These are phyloP conservation scores for Gasteruption jaculator DNA, from an alignment of 2,888 invertebrate genomes.

Conservation along the genomic window DNA sequence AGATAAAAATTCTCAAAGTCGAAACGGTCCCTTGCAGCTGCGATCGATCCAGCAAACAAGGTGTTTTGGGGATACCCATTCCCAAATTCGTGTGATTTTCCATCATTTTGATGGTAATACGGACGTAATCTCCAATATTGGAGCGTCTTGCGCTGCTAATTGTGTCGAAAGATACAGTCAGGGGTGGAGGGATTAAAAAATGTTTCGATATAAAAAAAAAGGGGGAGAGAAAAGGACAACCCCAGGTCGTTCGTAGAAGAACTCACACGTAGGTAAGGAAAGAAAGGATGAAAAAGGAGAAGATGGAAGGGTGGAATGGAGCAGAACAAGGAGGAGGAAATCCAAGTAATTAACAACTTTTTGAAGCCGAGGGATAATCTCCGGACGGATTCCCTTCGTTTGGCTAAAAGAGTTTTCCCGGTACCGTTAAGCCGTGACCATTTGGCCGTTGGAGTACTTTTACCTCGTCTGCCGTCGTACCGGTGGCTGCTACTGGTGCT, in stretches of 20 bases:
- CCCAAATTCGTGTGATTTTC: too few relatives aligned
- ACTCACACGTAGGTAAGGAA: slow-evolving; percentile 3
- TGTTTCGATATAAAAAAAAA: slow-evolving; percentile 32
- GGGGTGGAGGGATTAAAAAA: slow-evolving; percentile 37
- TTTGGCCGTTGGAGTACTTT: slow-evolving; percentile 46
- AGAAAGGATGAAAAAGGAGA: slow-evolving; percentile 20
- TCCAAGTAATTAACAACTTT: slow-evolving; percentile 53
- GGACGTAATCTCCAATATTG: slow-evolving; percentile 33
- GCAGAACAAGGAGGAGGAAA: slow-evolving; percentile 34
- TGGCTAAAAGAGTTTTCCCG: slow-evolving; percentile 49
- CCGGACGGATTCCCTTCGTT: slow-evolving; percentile 52
- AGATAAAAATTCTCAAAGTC: too few relatives aligned
- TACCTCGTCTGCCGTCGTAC: slow-evolving; percentile 33
- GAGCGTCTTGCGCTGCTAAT: slow-evolving; percentile 37
- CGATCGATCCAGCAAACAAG: too few relatives aligned
- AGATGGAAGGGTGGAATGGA: slow-evolving; percentile 16
- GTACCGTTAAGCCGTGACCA: slow-evolving; percentile 49
- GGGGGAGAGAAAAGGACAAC: too few relatives aligned
- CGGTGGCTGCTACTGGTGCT: slow-evolving; percentile 14
- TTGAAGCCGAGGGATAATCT: slow-evolving; percentile 51
- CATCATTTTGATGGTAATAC: too few relatives aligned
- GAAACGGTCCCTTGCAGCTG: too few relatives aligned
- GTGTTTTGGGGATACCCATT: too few relatives aligned
- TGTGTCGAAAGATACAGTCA: slow-evolving; percentile 28
- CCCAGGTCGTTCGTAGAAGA: too few relatives aligned